Evolutionary conservation across 1,140 invertebrate genomes (phyloP), one percentile per base, ranked within the genome.

Genomic region (Hypothenemus hampei): DNA sequence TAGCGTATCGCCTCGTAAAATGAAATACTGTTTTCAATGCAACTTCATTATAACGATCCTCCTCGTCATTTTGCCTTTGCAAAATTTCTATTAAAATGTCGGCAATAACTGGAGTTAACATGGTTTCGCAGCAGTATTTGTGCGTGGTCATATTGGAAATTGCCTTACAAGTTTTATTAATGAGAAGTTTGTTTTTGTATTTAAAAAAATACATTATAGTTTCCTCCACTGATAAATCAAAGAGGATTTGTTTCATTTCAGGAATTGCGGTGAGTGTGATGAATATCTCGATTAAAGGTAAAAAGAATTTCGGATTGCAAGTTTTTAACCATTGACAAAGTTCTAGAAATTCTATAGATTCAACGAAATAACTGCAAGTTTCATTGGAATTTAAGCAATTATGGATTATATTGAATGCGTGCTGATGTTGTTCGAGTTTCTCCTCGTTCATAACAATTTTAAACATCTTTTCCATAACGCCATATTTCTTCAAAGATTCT

Each of bases 151-250:
- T 60, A 33, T 62, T 64, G 3, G 55, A 54, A 8, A 67, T 54
- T 1, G 61, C 56, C 16, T 55, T 23, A 35, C 63, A 67, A 4
- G 62, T 58, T 24, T 55, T 60, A n/a, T 61, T 59, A 8, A 67
- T 41, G 7, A 67, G 49, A 26, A 31, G 5, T 29, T 65, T 65
- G 29, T 65, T 53, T 0, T 49, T 35, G 26, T 36, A 59, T 26
- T 61, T 53, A 1, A 65, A 63, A 15, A 64, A 59, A n/a, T 44
- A 65, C 37, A 67, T 43, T 19, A 65, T 59, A 4, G 63, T 59
- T 20, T 65, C 60, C 45, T 67, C 63, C 0, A 65, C 55, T 1
- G 65, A 67, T 3, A 67, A 47, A 58, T 66, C 65, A 45, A 66
- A 66, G 1, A 66, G 51, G 4, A 54, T 61, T 52, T 66, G 65